phyloP scores from a whole-genome alignment of 2,888 invertebrate genomes.

The Cryptophagus acutangulus region DNA sequence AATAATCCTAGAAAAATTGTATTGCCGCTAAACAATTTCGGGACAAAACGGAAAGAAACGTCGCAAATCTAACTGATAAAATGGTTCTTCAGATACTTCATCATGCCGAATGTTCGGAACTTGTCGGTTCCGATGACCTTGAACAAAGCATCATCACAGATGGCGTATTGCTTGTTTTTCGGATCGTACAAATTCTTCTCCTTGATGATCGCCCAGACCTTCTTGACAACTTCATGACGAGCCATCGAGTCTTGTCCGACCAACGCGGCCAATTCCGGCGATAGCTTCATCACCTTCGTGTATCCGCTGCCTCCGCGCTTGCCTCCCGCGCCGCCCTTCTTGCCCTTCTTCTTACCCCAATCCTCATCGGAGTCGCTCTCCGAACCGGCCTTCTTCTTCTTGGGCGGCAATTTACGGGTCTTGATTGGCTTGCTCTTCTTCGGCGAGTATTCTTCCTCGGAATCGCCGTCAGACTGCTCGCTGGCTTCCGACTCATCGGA shows the following conservation, averaged over 20 bases:
- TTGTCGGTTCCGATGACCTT: conserved; percentile 89
- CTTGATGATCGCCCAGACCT: conserved; percentile 86
- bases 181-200: conserved; percentile 87
- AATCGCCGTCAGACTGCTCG: conserved; percentile 52
- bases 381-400: conserved; percentile 63
- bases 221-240: conserved; percentile 84
- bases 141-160: conserved; percentile 85
- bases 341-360: conserved; percentile 58
- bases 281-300: conserved; percentile 77
- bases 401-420: conserved; percentile 50
- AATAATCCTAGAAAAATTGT: no score
- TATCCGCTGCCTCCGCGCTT: conserved; percentile 69
- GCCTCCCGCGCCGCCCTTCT: conserved; percentile 43
- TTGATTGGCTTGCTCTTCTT: conserved; percentile 55
- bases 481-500: conserved; percentile 50
- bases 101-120: conserved; percentile 94
- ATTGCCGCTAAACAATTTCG: no score
- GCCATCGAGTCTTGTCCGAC: conserved; percentile 82
- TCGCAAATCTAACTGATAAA: conserved; percentile 59
- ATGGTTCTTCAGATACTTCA: conserved; percentile 91
- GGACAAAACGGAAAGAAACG: neutral
- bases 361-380: conserved; percentile 66
- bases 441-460: conserved; percentile 59
- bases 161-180: conserved; percentile 90
- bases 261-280: conserved; percentile 77